Evolutionary conservation across 2,888 invertebrate genomes (phyloP), one percentile per base, ranked within the genome.

Genomic region (Oithona nana): DNA sequence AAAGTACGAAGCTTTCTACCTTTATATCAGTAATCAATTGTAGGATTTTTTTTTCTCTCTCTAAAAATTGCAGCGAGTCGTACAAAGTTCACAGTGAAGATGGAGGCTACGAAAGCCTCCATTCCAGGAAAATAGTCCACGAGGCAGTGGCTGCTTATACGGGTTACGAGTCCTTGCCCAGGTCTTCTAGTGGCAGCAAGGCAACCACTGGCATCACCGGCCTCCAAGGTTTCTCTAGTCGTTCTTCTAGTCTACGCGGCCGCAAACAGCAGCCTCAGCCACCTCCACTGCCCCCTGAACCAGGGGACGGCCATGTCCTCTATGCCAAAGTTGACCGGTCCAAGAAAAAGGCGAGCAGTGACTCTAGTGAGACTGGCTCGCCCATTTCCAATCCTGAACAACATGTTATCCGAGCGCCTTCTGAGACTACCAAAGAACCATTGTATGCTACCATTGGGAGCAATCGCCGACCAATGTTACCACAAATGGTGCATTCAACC

Each of bases 281-380:
- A 4, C 50, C 50, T 8, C 20, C n/a, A 49, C 22, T 49, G 11
- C 20, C 24, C 16, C 20, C 54, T 3, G 24, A 20, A 24, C 24
- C 26, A 26, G 54, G 13, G 26, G 26, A 54, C 26, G n/a, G 50
- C 22, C 20, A 49, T 49, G 16, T 26, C 13, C 63, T 69, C 24
- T 69, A 69, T 63, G 68, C 68, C 11, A 67, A 68, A 51, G 68
- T 69, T 11, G 68, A 68, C 54, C 68, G 68, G 55, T 65, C 67
- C 20, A 69, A 69, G 61, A 69, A 69, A 64, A 65, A 65, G 31
- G 57, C 57, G 58, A 50, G 49, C 59, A 59, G 59, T 24, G 26
- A 26, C 13, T 20, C 13, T 11, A 39, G 39, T 39, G 39, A 39
- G 39, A 16, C 16, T 16, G 16, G 8, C 39, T 39, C 39, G 39